Conservation (phyloP, 2,797 vertebrate genomes). For the Bovichtus variegatus region DNA sequence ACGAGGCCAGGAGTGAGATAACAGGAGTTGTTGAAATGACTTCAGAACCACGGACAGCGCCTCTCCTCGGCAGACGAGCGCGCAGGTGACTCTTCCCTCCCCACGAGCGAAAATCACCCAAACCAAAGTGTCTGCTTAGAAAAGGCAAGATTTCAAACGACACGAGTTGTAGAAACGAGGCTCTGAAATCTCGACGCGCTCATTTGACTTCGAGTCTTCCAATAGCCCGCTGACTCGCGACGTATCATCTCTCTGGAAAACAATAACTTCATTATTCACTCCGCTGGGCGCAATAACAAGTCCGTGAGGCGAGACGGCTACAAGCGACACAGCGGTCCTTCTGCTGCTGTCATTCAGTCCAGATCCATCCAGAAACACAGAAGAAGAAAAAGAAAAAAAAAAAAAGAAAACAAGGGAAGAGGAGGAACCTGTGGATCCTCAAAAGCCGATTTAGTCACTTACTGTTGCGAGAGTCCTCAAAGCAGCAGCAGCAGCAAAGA, state of each 20-base stretch:
- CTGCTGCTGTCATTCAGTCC: constrained; percentile 28
- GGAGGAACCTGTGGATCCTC: constrained; percentile 79
- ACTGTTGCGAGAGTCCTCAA: constrained; percentile 28
- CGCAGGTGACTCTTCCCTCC: constrained; percentile 39
- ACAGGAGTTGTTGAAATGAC: constrained; percentile 1
- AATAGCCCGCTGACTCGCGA: not conserved
- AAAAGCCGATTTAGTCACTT: constrained; percentile 36
- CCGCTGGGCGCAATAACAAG: constrained; percentile 8
- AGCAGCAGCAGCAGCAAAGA: not conserved
- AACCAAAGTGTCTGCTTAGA: not conserved
- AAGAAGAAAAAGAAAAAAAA: not conserved
- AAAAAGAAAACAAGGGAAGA: not conserved
- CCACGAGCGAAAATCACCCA: constrained; percentile 22
- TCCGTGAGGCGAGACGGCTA: constrained; percentile 15
- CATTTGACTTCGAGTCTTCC: not conserved
- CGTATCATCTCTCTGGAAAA: not conserved
- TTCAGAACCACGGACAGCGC: constrained; percentile 85
- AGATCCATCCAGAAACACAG: constrained; percentile 23
- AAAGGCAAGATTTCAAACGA: not conserved
- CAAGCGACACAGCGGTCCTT: constrained; percentile 20
- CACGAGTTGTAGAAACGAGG: not conserved
- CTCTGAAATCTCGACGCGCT: not conserved
- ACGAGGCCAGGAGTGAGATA: not conserved
- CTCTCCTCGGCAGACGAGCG: constrained; percentile 38
- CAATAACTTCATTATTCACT: constrained; percentile 42